These are phyloP conservation scores for Myripristis murdjan DNA, from an alignment of 2,797 vertebrate genomes.

Conservation along the genomic window DNA sequence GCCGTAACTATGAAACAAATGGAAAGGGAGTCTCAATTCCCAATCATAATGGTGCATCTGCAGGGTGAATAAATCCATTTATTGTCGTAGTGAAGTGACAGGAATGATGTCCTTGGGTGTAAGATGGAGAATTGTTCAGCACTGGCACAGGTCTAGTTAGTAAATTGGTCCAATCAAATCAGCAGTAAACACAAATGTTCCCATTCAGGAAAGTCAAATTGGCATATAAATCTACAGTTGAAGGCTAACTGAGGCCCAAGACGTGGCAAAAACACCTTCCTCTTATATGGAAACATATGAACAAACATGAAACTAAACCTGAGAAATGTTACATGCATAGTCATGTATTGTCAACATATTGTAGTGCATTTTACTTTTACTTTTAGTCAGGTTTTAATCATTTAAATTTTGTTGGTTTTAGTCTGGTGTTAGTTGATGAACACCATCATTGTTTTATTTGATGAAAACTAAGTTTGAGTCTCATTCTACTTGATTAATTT, in stretches of 20 bases:
- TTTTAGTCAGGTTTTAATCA: too few species aligned
- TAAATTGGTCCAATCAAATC: conserved; percentile 36
- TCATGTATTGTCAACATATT: too few species aligned
- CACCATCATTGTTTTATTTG: too few species aligned
- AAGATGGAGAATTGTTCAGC: conserved; percentile 48
- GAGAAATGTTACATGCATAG: too few species aligned
- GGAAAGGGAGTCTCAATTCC: too few species aligned
- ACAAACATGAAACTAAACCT: too few species aligned
- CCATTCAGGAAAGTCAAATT: conserved; percentile 33
- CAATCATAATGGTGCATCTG: conserved; percentile 20
- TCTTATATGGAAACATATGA: too few species aligned
- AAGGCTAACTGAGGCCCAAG: conserved; percentile 10
- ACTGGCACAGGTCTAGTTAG: conserved; percentile 37
- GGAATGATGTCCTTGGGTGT: conserved; percentile 41
- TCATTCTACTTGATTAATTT: too few species aligned
- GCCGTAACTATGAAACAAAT: background rate
- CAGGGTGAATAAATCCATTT: conserved; percentile 29
- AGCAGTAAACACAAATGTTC: conserved; percentile 18
- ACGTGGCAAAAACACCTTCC: background rate
- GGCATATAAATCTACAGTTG: conserved; percentile 12
- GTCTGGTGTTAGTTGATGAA: too few species aligned
- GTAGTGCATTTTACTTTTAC: too few species aligned
- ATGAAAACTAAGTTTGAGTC: too few species aligned
- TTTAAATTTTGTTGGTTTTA: too few species aligned
- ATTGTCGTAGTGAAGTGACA: conserved; percentile 51